Base-by-base conservation (phyloP, 2,888 invertebrate species). In the Podabrus alpinus region DNA sequence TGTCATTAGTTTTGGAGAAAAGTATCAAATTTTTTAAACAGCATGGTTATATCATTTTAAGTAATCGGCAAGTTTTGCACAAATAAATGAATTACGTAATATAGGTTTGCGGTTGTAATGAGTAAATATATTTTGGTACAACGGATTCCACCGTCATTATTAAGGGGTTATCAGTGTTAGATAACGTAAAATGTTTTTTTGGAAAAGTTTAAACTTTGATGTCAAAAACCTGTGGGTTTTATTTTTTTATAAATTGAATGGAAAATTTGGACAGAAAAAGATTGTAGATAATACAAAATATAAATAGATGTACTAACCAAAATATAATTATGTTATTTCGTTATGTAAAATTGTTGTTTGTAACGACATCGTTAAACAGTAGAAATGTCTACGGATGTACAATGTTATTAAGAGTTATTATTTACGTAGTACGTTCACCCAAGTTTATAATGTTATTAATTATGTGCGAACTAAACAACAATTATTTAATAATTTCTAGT, bases 371-470 rank as follows among this genome's bases (percentile, higher is more conserved):
- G 25, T 25, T 13, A n/a, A 24, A 29, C n/a, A 5, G n/a, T 29
- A 29, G 13, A n/a, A 29, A 29, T n/a, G 4, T 16, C 45, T 71
- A 45, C 66, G 71, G 67, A 71, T 71, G 67, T 67, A 59, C 60
- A 61, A 9, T 66, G 59, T 66, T 25, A 29, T 10, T 25, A 21
- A 16, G 66, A 71, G 71, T 59, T 72, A 66, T 45, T n/a, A n/a
- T 45, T 45, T 45, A 45, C n/a, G 5, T n/a, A 73, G 73, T 73
- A 64, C 73, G 24, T 73, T 69, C 17, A 73, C 73, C 73, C 66
- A 61, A 59, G 66, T 17, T 45, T 59, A 68, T 70, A n/a, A 70
- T 29, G 17, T 70, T 45, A 64, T 15, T 69, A 69, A 69, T 70
- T 70, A 64, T 7, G 45, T 7, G 15, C n/a, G n/a, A 9, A 45